A percentile compares a stretch with the other conserved stretches of the same genome.
Evolutionary conservation across 2,888 invertebrate genomes (phyloP).

Genomic region (Aspidiotus destructor): DNA sequence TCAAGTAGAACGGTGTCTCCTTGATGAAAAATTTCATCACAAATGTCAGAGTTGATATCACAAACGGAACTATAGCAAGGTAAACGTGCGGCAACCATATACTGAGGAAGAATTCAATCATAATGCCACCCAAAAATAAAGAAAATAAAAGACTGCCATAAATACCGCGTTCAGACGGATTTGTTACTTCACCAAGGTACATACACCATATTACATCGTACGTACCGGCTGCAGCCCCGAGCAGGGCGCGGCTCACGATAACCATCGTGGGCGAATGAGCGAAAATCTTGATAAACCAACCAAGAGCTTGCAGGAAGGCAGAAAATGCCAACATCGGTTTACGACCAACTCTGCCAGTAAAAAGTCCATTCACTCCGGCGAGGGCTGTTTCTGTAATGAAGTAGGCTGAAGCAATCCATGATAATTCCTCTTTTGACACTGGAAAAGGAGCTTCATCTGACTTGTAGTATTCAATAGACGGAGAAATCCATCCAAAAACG

Average conservation of each 20-base stretch:
- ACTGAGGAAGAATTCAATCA: constrained; percentile 36
- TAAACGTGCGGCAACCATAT: constrained; percentile 35
- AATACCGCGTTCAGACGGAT: constrained; percentile 35
- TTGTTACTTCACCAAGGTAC: constrained; percentile 37
- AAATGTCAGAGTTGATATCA: neutral
- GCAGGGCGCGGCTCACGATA: constrained; percentile 35
- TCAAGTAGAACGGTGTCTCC: constrained; percentile 12
- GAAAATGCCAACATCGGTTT: neutral
- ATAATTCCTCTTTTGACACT: constrained; percentile 7
- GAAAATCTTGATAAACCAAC: constrained; percentile 12
- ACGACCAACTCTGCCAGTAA: constrained; percentile 16
- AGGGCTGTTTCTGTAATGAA: neutral
- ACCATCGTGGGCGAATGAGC: constrained; percentile 22
- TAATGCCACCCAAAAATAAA: constrained; percentile 36
- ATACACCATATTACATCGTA: constrained; percentile 36
- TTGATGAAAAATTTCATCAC: neutral
- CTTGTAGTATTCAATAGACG: constrained; percentile 5
- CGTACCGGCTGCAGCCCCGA: constrained; percentile 37
- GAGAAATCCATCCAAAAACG: constrained; percentile 19
- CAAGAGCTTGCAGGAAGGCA: neutral
- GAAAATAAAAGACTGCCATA: constrained; percentile 36
- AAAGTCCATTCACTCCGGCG: neutral
- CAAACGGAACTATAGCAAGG: neutral
- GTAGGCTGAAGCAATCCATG: constrained; percentile 20
- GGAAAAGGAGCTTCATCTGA: neutral